These are phyloP conservation scores for Indicator maculatus DNA, from an alignment of 2,113 vertebrate genomes.

Conservation along the genomic window DNA sequence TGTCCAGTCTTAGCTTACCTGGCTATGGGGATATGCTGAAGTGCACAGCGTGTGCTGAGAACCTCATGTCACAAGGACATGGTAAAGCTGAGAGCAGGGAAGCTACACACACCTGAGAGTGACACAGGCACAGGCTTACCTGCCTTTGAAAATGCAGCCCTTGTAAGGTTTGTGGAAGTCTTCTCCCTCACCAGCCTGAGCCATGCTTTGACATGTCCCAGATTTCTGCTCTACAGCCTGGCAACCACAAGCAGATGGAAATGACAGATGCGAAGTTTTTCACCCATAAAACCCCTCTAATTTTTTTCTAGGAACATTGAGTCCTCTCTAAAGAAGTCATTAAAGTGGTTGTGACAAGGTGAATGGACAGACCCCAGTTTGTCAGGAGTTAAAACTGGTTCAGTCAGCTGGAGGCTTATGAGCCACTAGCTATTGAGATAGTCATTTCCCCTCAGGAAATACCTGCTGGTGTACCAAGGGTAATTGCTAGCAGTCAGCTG, in stretches of 20 bases:
- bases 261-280: background rate
- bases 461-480: conserved; percentile 66
- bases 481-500: conserved; percentile 63
- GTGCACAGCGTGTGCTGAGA: background rate
- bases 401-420: conserved; percentile 39
- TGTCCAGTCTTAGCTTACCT: background rate
- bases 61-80: background rate
- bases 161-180: background rate
- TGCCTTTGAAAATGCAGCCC: conserved; percentile 23
- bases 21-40: background rate
- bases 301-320: background rate
- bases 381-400: conserved; percentile 46
- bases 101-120: fast-evolving
- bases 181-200: background rate
- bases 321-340: background rate
- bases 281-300: background rate
- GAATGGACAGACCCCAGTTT: background rate
- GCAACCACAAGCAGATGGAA: background rate
- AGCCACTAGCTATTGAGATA: conserved; percentile 48
- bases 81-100: background rate
- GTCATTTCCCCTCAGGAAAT: conserved; percentile 70
- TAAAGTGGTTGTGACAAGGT: background rate
- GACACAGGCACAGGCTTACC: background rate
- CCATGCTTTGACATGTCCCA: background rate
- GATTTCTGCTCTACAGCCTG: conserved; percentile 7